Percentiles rank a stretch among this genome's conserved stretches.
Conservation (phyloP, 2,888 invertebrate species). For the Ptilodon capucinus region DNA sequence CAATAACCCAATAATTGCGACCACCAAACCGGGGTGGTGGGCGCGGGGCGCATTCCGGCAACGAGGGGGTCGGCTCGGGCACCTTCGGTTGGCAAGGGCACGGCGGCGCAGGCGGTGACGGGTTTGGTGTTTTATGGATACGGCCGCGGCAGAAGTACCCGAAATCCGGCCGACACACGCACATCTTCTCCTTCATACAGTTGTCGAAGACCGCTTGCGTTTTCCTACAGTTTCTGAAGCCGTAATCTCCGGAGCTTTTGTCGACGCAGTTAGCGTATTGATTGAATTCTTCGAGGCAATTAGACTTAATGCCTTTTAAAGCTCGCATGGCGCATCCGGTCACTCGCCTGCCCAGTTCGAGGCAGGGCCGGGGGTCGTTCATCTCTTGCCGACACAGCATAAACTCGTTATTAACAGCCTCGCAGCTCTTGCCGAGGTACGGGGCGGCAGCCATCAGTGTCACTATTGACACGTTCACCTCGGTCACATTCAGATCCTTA, state of each 20-base stretch:
- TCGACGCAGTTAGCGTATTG: slow-evolving; percentile 89
- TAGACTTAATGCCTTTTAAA: slow-evolving; percentile 90
- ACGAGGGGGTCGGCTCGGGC: slow-evolving; percentile 84
- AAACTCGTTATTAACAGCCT: slow-evolving; percentile 95
- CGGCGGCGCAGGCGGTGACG: slow-evolving; percentile 81
- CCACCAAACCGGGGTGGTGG: slow-evolving; percentile 84
- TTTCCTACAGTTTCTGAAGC: slow-evolving; percentile 88
- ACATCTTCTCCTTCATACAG: slow-evolving; percentile 90
- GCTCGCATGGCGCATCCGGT: slow-evolving; percentile 93
- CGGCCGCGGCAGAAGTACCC: slow-evolving; percentile 91
- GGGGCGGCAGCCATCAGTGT: slow-evolving; percentile 93
- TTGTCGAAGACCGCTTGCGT: slow-evolving; percentile 92
- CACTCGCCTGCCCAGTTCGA: slow-evolving; percentile 93
- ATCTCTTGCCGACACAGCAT: slow-evolving; percentile 93
- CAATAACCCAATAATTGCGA: slow-evolving; percentile 80
- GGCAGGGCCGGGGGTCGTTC: slow-evolving; percentile 91
- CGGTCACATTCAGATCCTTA: slow-evolving; percentile 91
- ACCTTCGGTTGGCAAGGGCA: slow-evolving; percentile 80
- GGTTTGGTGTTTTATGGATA: slow-evolving; percentile 81
- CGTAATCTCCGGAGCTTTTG: slow-evolving; percentile 86
- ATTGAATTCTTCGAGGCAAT: slow-evolving; percentile 91
- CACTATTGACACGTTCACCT: slow-evolving; percentile 89
- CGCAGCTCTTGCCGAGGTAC: slow-evolving; percentile 96
- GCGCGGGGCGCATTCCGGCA: slow-evolving; percentile 84
- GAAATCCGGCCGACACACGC: slow-evolving; percentile 88